Evolutionary conservation across 2,113 vertebrate species (phyloP).

Genomic region (Nothocercus nigrocapillus): DNA sequence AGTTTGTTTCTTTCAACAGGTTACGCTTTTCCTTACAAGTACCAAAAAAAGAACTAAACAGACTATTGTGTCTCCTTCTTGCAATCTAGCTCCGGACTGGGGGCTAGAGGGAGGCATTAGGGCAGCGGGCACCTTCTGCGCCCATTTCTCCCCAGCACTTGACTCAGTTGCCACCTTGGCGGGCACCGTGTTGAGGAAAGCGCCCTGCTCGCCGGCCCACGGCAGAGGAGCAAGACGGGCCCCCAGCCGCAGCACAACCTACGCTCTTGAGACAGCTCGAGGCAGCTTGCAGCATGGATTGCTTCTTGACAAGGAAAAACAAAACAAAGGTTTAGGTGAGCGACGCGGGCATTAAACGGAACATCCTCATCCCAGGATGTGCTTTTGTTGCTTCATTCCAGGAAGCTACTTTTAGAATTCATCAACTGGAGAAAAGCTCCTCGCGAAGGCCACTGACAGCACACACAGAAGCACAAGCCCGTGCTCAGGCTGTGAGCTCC

Average conservation of each 20-base stretch:
- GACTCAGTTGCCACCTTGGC: neutral
- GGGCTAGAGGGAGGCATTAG: neutral
- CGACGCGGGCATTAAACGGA: rapidly evolving
- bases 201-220: neutral
- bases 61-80: neutral
- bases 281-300: neutral
- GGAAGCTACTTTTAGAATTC: neutral
- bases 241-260: neutral
- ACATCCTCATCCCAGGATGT: too few relatives aligned
- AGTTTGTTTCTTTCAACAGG: neutral
- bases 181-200: neutral
- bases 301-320: neutral
- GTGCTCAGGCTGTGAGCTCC: neutral
- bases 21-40: neutral
- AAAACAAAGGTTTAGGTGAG: neutral
- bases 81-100: neutral
- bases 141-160: neutral
- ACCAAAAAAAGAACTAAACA: neutral
- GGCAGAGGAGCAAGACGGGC: neutral
- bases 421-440: neutral
- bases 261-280: neutral
- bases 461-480: neutral
- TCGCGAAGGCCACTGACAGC: neutral
- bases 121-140: constrained; percentile 9
- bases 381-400: neutral